These are phyloP conservation scores for Lysandra bellargus DNA, from an alignment of 2,888 invertebrate species.

Conservation along the genomic window DNA sequence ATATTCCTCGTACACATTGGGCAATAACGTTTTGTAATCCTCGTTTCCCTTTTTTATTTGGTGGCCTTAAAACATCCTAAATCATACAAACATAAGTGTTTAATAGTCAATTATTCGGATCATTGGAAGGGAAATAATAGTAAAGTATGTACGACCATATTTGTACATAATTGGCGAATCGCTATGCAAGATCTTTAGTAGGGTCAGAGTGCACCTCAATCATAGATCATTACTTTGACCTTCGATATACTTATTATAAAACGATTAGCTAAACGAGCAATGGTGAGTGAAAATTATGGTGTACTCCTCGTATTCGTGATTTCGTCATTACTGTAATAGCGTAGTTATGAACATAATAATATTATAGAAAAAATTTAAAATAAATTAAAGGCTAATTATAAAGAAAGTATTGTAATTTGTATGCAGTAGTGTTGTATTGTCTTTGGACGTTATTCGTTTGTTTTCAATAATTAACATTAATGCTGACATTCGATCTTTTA, in stretches of 20 bases:
- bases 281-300: not conserved
- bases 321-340: not conserved
- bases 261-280: not conserved
- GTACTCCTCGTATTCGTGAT: not conserved
- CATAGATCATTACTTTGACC: slow-evolving; percentile 26
- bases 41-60: not conserved
- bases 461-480: too few species aligned
- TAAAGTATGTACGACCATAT: not conserved
- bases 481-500: too few species aligned
- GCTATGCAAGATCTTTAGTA: slow-evolving; percentile 19
- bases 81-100: slow-evolving; percentile 5
- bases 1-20: not conserved
- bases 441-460: too few species aligned
- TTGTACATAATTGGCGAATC: slow-evolving; percentile 25
- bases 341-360: not conserved
- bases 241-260: slow-evolving; percentile 25
- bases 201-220: slow-evolving; percentile 20
- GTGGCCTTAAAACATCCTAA: not conserved
- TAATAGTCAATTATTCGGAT: slow-evolving; percentile 3
- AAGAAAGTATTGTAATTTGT: too few species aligned
- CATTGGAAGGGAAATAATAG: slow-evolving; percentile 4
- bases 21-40: not conserved
- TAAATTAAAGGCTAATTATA: too few species aligned
- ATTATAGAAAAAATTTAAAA: too few species aligned
- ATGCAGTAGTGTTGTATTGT: too few species aligned